These are phyloP conservation scores for Quadriops clusia DNA, from an alignment of 2,888 invertebrate species.

Conservation along the genomic window DNA sequence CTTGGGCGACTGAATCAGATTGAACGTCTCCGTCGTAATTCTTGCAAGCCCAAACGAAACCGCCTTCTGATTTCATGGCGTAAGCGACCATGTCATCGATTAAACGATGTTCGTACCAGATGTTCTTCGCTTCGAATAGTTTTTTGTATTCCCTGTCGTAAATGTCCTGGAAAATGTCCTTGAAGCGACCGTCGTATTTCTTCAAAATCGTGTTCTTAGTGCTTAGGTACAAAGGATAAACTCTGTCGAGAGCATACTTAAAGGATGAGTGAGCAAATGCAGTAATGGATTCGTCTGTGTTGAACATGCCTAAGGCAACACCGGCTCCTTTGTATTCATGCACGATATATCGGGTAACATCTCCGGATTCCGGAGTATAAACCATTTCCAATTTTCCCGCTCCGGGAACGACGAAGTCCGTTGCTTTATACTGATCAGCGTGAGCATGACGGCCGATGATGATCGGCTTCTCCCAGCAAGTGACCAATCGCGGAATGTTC, in stretches of 20 bases:
- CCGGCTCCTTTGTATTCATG: conserved; percentile 81
- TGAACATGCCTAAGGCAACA: conserved; percentile 90
- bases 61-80: conserved; percentile 94
- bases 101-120: conserved; percentile 97
- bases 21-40: conserved; percentile 99
- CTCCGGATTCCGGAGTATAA: conserved; percentile 57
- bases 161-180: conserved; percentile 93
- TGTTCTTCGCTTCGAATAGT: conserved; percentile 69
- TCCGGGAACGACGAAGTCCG: conserved; percentile 90
- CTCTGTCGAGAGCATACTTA: conserved; percentile 73
- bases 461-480: conserved; percentile 92
- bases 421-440: conserved; percentile 95
- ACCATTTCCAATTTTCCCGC: conserved; percentile 77
- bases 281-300: conserved; percentile 86
- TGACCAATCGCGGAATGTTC: conserved; percentile 90
- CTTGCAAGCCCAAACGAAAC: conserved; percentile 99
- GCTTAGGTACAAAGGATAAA: conserved; percentile 84
- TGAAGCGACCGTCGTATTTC: conserved; percentile 91
- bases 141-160: conserved; percentile 80
- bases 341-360: conserved; percentile 60
- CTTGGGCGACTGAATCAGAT: conserved; percentile 96
- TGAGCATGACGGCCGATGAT: conserved; percentile 98
- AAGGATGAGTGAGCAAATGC: conserved; percentile 95
- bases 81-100: conserved; percentile 99
- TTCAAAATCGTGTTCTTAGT: conserved; percentile 97